Percentiles rank a stretch among this genome's conserved stretches.
Conservation (phyloP, 2,113 vertebrate species). For the Tor tambroides region DNA sequence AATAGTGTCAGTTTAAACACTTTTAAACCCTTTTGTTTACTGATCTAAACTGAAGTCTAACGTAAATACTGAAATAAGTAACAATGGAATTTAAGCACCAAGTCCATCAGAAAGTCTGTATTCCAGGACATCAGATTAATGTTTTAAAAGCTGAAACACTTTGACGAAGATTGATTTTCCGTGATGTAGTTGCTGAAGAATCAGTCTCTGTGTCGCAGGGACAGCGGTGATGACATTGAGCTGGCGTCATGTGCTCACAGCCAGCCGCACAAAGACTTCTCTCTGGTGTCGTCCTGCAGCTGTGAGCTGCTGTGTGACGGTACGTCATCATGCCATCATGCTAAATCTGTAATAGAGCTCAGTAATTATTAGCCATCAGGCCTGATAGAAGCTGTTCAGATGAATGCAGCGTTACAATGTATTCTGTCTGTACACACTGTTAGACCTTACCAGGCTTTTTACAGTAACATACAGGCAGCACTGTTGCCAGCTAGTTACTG, state of each 20-base stretch:
- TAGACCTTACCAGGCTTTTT: too few relatives aligned
- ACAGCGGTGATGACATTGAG: slow-evolving; percentile 93
- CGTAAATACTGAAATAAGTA: neutral
- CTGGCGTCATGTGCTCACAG: slow-evolving; percentile 86
- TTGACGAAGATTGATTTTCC: neutral
- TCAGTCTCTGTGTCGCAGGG: slow-evolving; percentile 76
- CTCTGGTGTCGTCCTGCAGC: slow-evolving; percentile 88
- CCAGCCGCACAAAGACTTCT: slow-evolving; percentile 77
- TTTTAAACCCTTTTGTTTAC: too few relatives aligned
- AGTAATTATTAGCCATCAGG: neutral
- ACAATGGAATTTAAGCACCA: neutral
- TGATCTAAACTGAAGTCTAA: neutral
- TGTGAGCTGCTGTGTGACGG: slow-evolving; percentile 92
- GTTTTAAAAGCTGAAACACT: neutral
- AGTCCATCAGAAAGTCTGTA: neutral
- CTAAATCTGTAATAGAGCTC: neutral
- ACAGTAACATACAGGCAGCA: too few relatives aligned
- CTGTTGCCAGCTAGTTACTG: too few relatives aligned
- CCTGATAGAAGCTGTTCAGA: neutral
- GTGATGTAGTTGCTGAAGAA: neutral
- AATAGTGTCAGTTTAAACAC: too few relatives aligned
- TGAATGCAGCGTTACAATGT: neutral
- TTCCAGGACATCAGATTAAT: neutral
- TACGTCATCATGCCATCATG: slow-evolving; percentile 61
- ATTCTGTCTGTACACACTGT: neutral